These are phyloP conservation scores for Tarsius wallacei DNA, from an alignment of 2,797 vertebrate species.

Conservation along the genomic window DNA sequence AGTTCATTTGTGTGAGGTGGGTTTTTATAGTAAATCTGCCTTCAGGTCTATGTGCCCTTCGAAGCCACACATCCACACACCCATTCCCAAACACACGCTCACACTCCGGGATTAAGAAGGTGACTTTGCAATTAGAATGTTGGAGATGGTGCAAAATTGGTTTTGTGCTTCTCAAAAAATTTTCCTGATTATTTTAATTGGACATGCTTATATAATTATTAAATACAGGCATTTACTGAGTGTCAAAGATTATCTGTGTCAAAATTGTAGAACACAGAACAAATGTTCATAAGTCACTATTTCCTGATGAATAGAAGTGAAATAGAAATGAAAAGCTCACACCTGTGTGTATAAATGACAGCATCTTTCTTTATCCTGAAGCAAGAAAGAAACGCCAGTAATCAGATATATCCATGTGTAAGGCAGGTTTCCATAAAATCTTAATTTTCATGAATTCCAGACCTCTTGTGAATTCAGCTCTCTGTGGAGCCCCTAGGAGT, in stretches of 20 bases:
- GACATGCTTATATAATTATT: constrained; percentile 46
- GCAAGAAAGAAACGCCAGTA: neutral
- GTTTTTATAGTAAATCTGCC: constrained; percentile 71
- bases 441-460: constrained; percentile 43
- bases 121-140: constrained; percentile 62
- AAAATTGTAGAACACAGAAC: neutral
- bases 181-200: constrained; percentile 23
- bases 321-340: neutral
- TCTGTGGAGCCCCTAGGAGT: neutral
- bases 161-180: constrained; percentile 23
- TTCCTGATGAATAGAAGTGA: constrained; percentile 39
- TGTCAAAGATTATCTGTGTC: constrained; percentile 36
- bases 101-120: neutral
- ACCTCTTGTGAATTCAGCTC: constrained; percentile 29
- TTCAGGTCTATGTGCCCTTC: constrained; percentile 30
- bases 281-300: neutral
- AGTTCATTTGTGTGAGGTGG: constrained; percentile 60
- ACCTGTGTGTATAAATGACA: neutral
- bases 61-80: constrained; percentile 8
- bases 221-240: constrained; percentile 50
- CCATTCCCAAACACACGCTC: constrained; percentile 47
- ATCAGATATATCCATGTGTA: neutral
- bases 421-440: neutral
- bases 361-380: constrained; percentile 44
- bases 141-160: constrained; percentile 31